Percentiles rank a stretch among this genome's conserved stretches.
phyloP scores from a whole-genome alignment of 2,888 invertebrate genomes.

The Scelioninae gen. 2 region DNA sequence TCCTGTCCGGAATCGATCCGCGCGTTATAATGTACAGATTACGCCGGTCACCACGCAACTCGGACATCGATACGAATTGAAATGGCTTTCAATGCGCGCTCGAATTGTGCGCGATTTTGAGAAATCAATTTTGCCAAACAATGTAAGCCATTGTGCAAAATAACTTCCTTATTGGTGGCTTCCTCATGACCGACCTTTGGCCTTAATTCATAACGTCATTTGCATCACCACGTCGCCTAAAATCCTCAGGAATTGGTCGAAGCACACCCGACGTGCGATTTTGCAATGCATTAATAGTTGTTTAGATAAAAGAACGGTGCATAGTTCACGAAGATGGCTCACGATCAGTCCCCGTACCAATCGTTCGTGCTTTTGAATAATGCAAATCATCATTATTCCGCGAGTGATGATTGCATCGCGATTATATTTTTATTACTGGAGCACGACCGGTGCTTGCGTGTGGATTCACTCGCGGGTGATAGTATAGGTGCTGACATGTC shows the following conservation, averaged over 20 bases:
- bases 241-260: conserved; percentile 31
- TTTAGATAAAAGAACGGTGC: conserved; percentile 50
- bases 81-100: conserved; percentile 38
- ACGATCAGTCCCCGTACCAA: conserved; percentile 59
- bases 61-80: conserved; percentile 19
- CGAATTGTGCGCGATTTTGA: conserved; percentile 35
- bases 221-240: conserved; percentile 27
- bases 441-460: conserved; percentile 62
- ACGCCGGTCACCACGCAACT: conserved; percentile 35
- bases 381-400: conserved; percentile 69
- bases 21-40: conserved; percentile 25
- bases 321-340: conserved; percentile 59
- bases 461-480: conserved; percentile 48
- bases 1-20: conserved; percentile 22
- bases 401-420: conserved; percentile 69
- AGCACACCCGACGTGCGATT: conserved; percentile 17
- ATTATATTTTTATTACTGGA: conserved; percentile 66
- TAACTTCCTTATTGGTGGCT: conserved; percentile 3
- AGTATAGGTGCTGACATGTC: conserved; percentile 58
- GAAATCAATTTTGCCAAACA: conserved; percentile 31
- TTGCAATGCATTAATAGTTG: conserved; percentile 43
- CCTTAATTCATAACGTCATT: conserved; percentile 20
- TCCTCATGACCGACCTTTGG: conserved; percentile 35
- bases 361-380: conserved; percentile 66
- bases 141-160: conserved; percentile 1